Conservation (phyloP, 2,888 invertebrate genomes). For the Melieria crassipennis region DNA sequence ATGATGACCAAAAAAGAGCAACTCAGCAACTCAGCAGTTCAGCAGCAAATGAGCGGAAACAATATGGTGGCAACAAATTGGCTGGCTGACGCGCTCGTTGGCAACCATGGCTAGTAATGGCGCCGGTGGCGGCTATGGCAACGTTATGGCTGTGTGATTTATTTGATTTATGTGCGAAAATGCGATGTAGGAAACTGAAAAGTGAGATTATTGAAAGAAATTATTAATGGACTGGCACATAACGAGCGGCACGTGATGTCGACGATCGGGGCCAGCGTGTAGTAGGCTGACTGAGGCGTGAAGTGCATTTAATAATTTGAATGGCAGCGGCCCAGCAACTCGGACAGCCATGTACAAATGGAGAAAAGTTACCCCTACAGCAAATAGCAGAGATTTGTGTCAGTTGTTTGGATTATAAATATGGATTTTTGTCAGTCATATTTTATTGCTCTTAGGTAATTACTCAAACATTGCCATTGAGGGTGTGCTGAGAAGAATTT, state of each 20-base stretch:
- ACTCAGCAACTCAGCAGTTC: neutral
- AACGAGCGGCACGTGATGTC: too few relatives aligned
- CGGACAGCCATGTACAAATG: too few relatives aligned
- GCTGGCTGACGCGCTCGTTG: neutral
- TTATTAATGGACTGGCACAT: conserved; percentile 15
- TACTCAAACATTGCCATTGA: neutral
- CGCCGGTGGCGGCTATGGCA: conserved; percentile 3
- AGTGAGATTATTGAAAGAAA: conserved; percentile 30
- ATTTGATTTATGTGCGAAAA: conserved; percentile 31
- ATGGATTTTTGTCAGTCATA: neutral
- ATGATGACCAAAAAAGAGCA: too few relatives aligned
- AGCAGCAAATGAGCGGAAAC: conserved; percentile 35
- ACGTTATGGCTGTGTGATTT: conserved; percentile 32
- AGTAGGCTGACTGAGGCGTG: too few relatives aligned
- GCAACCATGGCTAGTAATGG: too few relatives aligned
- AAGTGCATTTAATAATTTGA: too few relatives aligned
- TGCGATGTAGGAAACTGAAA: conserved; percentile 24
- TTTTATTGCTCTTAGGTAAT: neutral
- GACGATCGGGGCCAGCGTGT: too few relatives aligned
- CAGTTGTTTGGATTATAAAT: too few relatives aligned
- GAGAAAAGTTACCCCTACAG: too few relatives aligned
- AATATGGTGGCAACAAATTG: conserved; percentile 37
- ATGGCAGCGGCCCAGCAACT: too few relatives aligned
- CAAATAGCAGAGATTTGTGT: too few relatives aligned
- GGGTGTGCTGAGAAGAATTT: too few relatives aligned